Conservation (phyloP, 2,888 invertebrate species). For the Torymus auratus region DNA sequence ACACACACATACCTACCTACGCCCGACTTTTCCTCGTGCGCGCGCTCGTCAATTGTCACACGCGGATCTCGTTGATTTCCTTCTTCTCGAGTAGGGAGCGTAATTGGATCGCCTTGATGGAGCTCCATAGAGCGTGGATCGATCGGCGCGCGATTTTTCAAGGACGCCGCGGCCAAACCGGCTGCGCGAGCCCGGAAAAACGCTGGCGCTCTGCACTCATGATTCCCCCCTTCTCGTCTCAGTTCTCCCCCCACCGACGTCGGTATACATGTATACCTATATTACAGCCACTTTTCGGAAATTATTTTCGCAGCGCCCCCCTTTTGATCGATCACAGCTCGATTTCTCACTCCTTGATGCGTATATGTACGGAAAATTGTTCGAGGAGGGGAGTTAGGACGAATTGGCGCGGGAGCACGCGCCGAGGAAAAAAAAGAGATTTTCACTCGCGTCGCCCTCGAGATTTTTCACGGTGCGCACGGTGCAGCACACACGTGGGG, state of each 20-base stretch:
- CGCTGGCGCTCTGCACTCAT: conserved; percentile 4
- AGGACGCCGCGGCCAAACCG: conserved; percentile 44
- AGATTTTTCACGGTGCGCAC: conserved; percentile 13
- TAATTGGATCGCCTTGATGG: conserved; percentile 54
- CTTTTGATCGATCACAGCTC: conserved; percentile 40
- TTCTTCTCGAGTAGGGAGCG: conserved; percentile 40
- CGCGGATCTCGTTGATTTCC: conserved; percentile 49
- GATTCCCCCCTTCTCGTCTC: background rate
- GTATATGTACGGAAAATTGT: background rate
- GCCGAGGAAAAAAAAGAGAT: background rate
- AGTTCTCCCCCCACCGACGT: background rate
- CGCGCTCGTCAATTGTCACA: conserved; percentile 50
- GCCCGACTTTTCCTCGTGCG: conserved; percentile 12
- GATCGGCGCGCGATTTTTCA: conserved; percentile 52
- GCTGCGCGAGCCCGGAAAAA: conserved; percentile 42
- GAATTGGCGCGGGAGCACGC: conserved; percentile 7
- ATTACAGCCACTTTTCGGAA: conserved; percentile 6
- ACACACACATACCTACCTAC: too few species aligned
- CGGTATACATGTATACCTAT: background rate
- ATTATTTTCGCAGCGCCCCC: conserved; percentile 36
- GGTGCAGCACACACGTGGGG: background rate
- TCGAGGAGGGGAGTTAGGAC: background rate
- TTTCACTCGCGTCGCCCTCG: conserved; percentile 7
- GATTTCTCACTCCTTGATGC: conserved; percentile 43
- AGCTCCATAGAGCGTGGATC: conserved; percentile 34